Base-by-base conservation (phyloP, 2,797 vertebrate species). In the Sylvilagus floridanus region DNA sequence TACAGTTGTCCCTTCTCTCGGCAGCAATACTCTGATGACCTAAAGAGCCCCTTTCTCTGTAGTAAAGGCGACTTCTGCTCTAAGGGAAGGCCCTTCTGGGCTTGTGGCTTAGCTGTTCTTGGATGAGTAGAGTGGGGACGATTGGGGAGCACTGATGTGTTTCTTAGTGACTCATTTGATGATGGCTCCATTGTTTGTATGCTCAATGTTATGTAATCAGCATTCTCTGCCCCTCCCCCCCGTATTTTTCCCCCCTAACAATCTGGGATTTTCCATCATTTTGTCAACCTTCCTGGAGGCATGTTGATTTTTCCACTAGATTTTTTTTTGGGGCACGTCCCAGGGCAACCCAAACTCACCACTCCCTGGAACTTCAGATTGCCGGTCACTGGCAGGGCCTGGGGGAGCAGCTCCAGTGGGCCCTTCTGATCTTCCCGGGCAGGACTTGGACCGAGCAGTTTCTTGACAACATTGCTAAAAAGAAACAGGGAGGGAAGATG, bases 191-290 rank as follows among this genome's bases (percentile, higher is more conserved):
- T 87, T 97, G 96, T 84, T 96, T 89, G 77, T 12, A 57, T 92
- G 32, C 91, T 97, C 78, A 9, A 7, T 92, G 1, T 98, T 98
- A 97, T 78, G 96, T 97, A 97, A 98, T 93, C 92, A 84, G 86
- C 84, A 57, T 73, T 76, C 66, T 54, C 13, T 78, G 54, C 57
- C 22, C 24, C 65, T 50, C 50, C 79, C 90, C 65, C 30, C 26
- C 0, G 0, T 35, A 35, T 42, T n/a, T 19, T 2, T 26, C 85
- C 94, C 94, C 79, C 0, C 8, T 4, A 66, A 94, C 97, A 91
- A 96, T 96, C 93, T 96, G 98, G 98, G 98, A 98, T 98, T 98
- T 98, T 98, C 98, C 98, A 97, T 96, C 95, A 94, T 97, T 98
- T 98, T 97, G 97, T 98, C 97, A 97, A 93, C 88, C 96, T 97